These are phyloP conservation scores for Philhelius pedissequus DNA, from an alignment of 2,888 invertebrate genomes.

Conservation along the genomic window DNA sequence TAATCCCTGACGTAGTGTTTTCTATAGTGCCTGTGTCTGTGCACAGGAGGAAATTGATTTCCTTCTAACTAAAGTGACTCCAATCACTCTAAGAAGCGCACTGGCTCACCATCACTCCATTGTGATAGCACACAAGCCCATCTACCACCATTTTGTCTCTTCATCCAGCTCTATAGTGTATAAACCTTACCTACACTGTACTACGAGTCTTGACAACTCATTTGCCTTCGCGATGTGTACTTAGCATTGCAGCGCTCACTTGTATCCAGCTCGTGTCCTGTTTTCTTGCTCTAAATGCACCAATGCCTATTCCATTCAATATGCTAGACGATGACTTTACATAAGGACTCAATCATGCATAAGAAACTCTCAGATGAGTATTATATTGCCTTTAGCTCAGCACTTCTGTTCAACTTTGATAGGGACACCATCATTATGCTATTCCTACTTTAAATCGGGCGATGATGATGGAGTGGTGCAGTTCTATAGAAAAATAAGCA, in stretches of 20 bases:
- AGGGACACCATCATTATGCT: constrained; percentile 26
- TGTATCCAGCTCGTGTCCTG: not conserved
- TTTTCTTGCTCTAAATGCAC: constrained; percentile 15
- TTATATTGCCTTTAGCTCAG: constrained; percentile 64
- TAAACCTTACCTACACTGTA: too few relatives aligned
- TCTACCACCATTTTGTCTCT: not conserved
- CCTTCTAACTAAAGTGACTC: constrained; percentile 41
- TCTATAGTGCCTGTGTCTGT: not conserved
- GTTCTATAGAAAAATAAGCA: constrained; percentile 1
- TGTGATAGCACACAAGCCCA: not conserved
- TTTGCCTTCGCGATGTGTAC: constrained; percentile 54
- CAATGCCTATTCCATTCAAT: constrained; percentile 43
- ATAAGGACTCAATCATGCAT: constrained; percentile 63
- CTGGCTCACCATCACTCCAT: not conserved
- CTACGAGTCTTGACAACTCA: constrained; percentile 51
- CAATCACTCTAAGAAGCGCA: constrained; percentile 23
- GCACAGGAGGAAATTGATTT: constrained; percentile 66
- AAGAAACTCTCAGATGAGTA: constrained; percentile 56
- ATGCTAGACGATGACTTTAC: constrained; percentile 47
- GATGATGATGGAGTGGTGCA: not conserved
- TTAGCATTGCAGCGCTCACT: not conserved
- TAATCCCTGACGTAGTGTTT: constrained; percentile 29
- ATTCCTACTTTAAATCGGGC: not conserved
- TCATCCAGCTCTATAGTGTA: not conserved
- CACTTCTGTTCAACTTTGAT: constrained; percentile 55